Percentiles rank a stretch among this genome's conserved stretches.
phyloP scores from a whole-genome alignment of 2,113 vertebrate genomes.

The Tetrax tetrax region DNA sequence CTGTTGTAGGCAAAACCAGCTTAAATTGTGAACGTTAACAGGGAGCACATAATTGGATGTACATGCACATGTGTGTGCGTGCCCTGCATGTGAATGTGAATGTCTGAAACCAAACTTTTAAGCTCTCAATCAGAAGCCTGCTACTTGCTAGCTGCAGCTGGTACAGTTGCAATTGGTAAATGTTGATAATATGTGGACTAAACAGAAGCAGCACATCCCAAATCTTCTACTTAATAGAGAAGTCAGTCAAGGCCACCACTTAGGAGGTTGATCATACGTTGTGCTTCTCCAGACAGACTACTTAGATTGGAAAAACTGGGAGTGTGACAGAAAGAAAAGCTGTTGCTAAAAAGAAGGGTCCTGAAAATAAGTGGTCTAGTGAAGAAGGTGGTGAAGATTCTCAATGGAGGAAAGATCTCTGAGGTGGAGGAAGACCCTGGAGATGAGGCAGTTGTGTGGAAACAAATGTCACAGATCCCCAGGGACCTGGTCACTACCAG shows the following conservation, averaged over 20 bases:
- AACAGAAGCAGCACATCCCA: not conserved
- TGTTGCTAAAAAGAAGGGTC: not conserved
- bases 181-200: not conserved
- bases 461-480: not conserved
- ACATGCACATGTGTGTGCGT: fast-evolving
- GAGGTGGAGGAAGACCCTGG: not conserved
- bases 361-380: not conserved
- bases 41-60: not conserved
- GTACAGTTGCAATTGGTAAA: not conserved
- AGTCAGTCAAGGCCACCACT: not conserved
- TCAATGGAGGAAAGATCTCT: not conserved
- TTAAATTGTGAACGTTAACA: not conserved
- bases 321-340: not conserved
- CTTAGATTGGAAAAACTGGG: not conserved
- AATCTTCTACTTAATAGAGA: not conserved
- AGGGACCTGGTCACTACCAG: no score
- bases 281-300: not conserved
- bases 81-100: fast-evolving
- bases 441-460: not conserved
- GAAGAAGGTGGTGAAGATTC: not conserved
- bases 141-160: not conserved
- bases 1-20: not conserved
- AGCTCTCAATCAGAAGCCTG: not conserved
- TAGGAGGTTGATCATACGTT: not conserved
- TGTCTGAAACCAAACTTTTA: not conserved